Percentiles rank a stretch among this genome's conserved stretches.
phyloP scores from a whole-genome alignment of 2,113 vertebrate species.

The Chlamydotis undulata region DNA sequence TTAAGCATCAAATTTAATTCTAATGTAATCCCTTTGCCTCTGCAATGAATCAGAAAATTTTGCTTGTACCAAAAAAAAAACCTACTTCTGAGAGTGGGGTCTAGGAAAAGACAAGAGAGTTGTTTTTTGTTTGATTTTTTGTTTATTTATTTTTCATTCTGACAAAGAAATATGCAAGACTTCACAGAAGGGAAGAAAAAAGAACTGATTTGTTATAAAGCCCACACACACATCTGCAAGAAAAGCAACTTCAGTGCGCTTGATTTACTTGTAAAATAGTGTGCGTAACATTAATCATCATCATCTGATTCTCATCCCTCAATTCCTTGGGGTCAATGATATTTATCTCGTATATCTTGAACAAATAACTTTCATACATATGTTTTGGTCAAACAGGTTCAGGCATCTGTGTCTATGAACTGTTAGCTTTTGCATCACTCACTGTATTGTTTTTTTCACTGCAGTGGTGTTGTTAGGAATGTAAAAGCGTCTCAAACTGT shows the following conservation, averaged over 20 bases:
- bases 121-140: background rate
- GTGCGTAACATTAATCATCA: background rate
- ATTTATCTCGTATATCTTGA: background rate
- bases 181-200: background rate
- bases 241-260: background rate
- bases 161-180: background rate
- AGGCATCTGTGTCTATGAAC: background rate
- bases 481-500: background rate
- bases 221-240: background rate
- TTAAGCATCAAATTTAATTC: background rate
- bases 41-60: background rate
- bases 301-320: background rate
- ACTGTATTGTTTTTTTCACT: background rate
- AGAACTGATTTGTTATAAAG: background rate
- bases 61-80: background rate
- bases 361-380: background rate
- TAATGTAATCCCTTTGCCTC: background rate
- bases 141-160: background rate
- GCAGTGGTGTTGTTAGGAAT: background rate
- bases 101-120: background rate
- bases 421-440: background rate
- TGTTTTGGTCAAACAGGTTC: background rate
- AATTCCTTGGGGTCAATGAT: background rate
- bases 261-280: background rate
- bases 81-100: fast-evolving